Evolutionary conservation across 1,140 invertebrate species (phyloP), one percentile per base, ranked within the genome.

Genomic region (Drosophila arizonae): DNA sequence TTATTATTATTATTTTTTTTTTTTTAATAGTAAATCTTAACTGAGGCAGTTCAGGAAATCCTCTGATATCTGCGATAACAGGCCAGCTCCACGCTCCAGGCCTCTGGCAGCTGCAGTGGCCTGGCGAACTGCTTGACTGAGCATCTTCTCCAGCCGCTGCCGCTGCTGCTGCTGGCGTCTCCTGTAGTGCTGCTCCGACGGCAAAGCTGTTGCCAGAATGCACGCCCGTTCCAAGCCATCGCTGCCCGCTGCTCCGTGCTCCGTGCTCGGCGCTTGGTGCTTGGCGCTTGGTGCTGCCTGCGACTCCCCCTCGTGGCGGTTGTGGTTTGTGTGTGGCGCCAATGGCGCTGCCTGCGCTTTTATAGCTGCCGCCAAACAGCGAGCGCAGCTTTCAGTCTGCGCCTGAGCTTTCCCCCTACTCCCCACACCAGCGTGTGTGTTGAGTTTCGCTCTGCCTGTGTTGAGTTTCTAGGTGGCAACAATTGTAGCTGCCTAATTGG

Each of bases 401-500:
- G 10, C 1, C 36, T 3, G 43, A 46, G 43, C 43, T 46, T 46
- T 46, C 15, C 6, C 33, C 33, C 4, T 15, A 28, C 10, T 41
- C 48, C 17, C 54, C 48, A 28, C 56, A 39, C 43, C 48, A 72
- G 72, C 67, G 81, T 67, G 72, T 54, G 81, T 71, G 81, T 85
- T 84, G 81, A 85, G 78, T 84, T 85, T 79, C 60, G 11, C 64
- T 57, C 46, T 13, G 11, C 6, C n/a, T 33, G 73, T 80, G 81
- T 77, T 85, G 81, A 80, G 64, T 84, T 82, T 78, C 51, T 48
- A 26, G 48, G 63, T 51, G 50, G 86, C 77, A 82, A 90, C 87
- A 90, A 90, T 84, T 90, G 87, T 90, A 78, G 87, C 87, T 61
- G 77, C 73, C 79, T 87, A 90, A 90, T 87, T 90, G 81, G 82